Evolutionary conservation across 2,797 vertebrate species (phyloP).

Genomic region (Propithecus perrieri): DNA sequence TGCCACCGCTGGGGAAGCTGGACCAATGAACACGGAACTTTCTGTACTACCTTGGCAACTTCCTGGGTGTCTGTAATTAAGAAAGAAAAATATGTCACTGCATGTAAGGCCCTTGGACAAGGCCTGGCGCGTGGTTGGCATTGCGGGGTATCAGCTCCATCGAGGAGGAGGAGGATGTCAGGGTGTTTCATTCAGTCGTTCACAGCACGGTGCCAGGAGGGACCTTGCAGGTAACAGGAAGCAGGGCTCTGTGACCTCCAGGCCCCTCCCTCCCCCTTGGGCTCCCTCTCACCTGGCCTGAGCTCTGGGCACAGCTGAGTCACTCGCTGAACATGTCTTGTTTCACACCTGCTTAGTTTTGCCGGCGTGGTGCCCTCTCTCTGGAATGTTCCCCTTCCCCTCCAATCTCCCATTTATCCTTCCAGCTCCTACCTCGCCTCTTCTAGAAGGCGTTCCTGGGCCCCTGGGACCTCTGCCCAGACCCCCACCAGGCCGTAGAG

Average conservation of each 20-base stretch:
- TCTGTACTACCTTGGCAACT: neutral
- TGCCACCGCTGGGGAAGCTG: rapidly evolving
- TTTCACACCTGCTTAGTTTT: neutral
- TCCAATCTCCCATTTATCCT: neutral
- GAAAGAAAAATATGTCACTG: neutral
- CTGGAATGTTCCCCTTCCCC: no score
- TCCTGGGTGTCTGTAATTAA: neutral
- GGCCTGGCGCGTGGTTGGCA: rapidly evolving
- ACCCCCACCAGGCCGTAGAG: neutral
- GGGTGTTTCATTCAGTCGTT: no score
- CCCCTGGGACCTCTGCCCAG: neutral
- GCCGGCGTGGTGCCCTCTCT: rapidly evolving
- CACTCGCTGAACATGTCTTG: rapidly evolving
- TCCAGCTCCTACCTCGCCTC: neutral
- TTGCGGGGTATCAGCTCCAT: rapidly evolving
- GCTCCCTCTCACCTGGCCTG: neutral
- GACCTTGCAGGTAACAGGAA: neutral
- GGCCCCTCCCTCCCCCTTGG: no score
- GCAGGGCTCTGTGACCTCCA: neutral
- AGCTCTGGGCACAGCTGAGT: neutral
- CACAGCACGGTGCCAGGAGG: rapidly evolving
- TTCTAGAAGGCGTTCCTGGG: neutral
- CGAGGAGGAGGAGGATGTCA: rapidly evolving
- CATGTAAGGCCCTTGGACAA: neutral
- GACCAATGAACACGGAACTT: neutral